These are phyloP conservation scores for Brachypterus glaber DNA, from an alignment of 2,888 invertebrate genomes.

Conservation along the genomic window DNA sequence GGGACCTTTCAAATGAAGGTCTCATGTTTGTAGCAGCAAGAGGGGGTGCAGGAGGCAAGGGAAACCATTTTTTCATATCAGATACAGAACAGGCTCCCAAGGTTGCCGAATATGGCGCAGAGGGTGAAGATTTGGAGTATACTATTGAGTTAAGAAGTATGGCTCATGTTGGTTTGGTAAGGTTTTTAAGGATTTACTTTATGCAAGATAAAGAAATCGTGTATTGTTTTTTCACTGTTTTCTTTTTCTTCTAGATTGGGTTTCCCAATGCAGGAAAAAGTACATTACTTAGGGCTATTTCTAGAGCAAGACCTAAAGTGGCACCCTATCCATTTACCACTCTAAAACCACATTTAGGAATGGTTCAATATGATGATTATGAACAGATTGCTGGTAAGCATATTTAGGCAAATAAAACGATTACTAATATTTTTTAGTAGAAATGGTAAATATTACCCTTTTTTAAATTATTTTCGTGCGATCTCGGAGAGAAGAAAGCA, in stretches of 20 bases:
- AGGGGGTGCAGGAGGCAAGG: conserved; percentile 93
- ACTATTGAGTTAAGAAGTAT: conserved; percentile 79
- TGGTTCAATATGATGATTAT: conserved; percentile 81
- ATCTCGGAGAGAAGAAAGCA: no score
- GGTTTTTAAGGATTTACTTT: conserved; percentile 20
- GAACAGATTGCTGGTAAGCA: conserved; percentile 65
- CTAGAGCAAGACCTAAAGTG: conserved; percentile 80
- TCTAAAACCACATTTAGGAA: conserved; percentile 75
- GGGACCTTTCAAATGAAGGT: conserved; percentile 56
- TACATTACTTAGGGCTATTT: conserved; percentile 73
- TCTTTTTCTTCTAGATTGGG: conserved; percentile 49
- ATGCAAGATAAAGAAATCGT: no score
- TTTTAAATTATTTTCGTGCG: no score
- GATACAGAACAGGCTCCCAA: conserved; percentile 70
- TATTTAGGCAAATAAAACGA: not conserved
- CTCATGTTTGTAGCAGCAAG: conserved; percentile 85
- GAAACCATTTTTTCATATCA: conserved; percentile 84
- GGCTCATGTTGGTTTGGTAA: conserved; percentile 86
- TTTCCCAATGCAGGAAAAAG: conserved; percentile 94
- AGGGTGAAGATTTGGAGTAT: conserved; percentile 67
- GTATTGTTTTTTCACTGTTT: not conserved
- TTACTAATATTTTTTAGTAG: not conserved
- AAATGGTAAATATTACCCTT: not conserved
- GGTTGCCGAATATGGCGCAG: conserved; percentile 78
- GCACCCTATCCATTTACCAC: conserved; percentile 94